Conservation (phyloP, 2,888 invertebrate species). For the Rotaria sp. region DNA sequence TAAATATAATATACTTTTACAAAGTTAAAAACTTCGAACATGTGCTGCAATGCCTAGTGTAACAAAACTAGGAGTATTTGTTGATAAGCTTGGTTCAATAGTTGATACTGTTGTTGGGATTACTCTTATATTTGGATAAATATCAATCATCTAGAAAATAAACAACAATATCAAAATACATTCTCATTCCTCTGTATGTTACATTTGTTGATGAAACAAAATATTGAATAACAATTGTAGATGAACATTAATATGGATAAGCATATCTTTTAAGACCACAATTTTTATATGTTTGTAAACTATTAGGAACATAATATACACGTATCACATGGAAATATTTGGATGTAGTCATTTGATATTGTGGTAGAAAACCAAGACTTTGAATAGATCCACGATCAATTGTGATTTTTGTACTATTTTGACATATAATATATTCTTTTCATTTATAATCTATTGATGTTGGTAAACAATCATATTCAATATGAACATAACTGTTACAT, state of each 20-base stretch:
- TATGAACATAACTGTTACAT: not conserved
- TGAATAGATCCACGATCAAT: not conserved
- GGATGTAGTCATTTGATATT: not conserved
- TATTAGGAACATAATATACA: not conserved
- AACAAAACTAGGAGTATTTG: not conserved
- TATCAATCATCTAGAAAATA: not conserved
- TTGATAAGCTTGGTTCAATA: no score
- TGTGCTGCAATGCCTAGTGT: not conserved
- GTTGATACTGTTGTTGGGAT: not conserved
- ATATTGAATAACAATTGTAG: not conserved
- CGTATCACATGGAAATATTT: not conserved
- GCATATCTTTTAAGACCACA: not conserved
- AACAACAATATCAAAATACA: conserved; percentile 7
- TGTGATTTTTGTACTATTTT: not conserved
- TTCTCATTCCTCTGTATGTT: not conserved
- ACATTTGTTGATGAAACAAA: not conserved
- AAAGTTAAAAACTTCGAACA: not conserved
- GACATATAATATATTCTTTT: not conserved
- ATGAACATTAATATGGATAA: not conserved
- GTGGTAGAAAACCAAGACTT: conserved; percentile 13
- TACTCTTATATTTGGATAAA: not conserved
- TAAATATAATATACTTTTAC: not conserved
- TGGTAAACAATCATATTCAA: conserved; percentile 22
- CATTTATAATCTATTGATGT: not conserved
- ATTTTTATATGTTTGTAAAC: not conserved